Evolutionary conservation across 2,113 vertebrate species (phyloP).

Genomic region (Oryzias woworae): DNA sequence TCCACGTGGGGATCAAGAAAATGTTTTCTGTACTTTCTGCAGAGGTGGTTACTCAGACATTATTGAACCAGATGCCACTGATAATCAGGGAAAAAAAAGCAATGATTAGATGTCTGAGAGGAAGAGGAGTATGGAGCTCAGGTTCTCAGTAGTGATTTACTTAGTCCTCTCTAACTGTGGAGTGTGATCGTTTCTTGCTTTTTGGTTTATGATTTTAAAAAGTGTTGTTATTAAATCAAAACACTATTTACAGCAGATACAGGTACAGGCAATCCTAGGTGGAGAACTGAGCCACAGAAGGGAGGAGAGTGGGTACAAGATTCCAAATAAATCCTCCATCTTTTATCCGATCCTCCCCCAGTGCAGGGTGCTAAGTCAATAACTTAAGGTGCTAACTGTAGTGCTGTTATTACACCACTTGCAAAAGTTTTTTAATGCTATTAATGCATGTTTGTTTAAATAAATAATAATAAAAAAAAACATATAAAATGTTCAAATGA

Average conservation of each 20-base stretch:
- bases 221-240: conserved; percentile 20
- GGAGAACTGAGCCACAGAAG: conserved; percentile 55
- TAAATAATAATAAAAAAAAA: conserved; percentile 9
- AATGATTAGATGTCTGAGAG: conserved; percentile 20
- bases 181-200: conserved; percentile 24
- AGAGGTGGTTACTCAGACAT: conserved; percentile 18
- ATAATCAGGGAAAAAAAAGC: conserved; percentile 30
- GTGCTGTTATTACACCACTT: conserved; percentile 73
- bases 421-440: conserved; percentile 41
- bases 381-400: conserved; percentile 59
- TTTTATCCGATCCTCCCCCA: conserved; percentile 32
- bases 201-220: conserved; percentile 9
- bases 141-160: conserved; percentile 44
- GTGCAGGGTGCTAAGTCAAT: conserved; percentile 61
- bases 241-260: conserved; percentile 16
- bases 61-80: conserved; percentile 56
- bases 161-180: conserved; percentile 36
- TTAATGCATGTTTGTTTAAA: conserved; percentile 62
- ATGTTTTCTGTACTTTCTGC: conserved; percentile 17
- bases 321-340: conserved; percentile 12
- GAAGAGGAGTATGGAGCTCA: conserved; percentile 23
- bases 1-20: conserved; percentile 16
- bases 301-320: conserved; percentile 30
- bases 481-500: conserved; percentile 38
- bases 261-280: conserved; percentile 33